A percentile compares a stretch with the other conserved stretches of the same genome.
These are phyloP conservation scores for Meghimatium bilineatum DNA, from an alignment of 2,888 invertebrate genomes.

Conservation along the genomic window DNA sequence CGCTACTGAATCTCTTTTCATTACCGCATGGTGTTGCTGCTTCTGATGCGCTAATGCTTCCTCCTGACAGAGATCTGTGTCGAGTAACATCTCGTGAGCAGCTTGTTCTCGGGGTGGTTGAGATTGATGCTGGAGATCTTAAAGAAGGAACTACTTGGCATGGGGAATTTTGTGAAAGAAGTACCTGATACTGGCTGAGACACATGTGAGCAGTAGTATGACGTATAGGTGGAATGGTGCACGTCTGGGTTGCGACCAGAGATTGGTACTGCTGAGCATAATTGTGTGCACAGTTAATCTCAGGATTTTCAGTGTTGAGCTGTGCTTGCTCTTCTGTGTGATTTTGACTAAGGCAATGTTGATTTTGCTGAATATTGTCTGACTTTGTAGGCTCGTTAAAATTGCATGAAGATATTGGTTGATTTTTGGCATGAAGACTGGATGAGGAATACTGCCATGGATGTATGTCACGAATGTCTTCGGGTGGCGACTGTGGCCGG, in stretches of 20 bases:
- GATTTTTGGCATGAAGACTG: background rate
- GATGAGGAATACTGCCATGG: background rate
- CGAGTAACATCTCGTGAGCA: background rate
- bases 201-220: background rate
- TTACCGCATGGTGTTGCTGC: background rate
- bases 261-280: background rate
- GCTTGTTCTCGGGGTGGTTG: background rate
- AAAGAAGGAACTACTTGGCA: slow-evolving; percentile 35
- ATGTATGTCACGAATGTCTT: background rate
- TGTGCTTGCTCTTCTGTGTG: background rate
- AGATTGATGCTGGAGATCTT: background rate
- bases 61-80: slow-evolving; percentile 8
- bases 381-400: background rate
- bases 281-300: background rate
- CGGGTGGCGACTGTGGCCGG: background rate
- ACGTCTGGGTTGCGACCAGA: background rate
- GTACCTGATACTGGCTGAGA: background rate
- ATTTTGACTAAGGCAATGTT: background rate
- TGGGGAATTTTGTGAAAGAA: background rate
- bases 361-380: background rate
- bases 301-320: background rate
- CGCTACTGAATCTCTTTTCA: slow-evolving; percentile 17
- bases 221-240: background rate
- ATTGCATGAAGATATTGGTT: background rate
- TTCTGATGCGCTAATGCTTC: slow-evolving; percentile 1